Evolutionary conservation across 2,113 vertebrate genomes (phyloP), one percentile per base, ranked within the genome.

Genomic region (Leptocoma aspasia): DNA sequence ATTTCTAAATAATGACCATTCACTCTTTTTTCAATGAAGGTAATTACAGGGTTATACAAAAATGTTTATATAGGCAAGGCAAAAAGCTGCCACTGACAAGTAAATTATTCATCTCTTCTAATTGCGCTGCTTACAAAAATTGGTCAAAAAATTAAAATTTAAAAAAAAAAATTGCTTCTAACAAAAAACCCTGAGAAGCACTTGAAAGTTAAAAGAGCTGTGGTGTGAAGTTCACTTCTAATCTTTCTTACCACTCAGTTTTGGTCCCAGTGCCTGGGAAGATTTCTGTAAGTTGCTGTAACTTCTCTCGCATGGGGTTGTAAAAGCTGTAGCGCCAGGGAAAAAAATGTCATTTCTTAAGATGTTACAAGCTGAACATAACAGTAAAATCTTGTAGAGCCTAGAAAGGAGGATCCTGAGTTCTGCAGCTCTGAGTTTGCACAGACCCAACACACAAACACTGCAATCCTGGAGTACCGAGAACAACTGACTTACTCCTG

Each of bases 381-480:
- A 35, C 9, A 76, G 56, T 15, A 50, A 91, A 91, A 65, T 45
- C 44, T 10, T 23, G n/a, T 5, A 14, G 39, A 27, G 60, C 37
- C 37, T 27, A 41, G 66, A 44, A 89, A n/a, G 9, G 15, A 86
- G 64, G 39, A 57, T 59, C 24, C 13, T 31, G 71, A 65, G 22
- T 13, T 66, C 53, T 57, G 66, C 73, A 87, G 64, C 52, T 57
- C 28, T 9, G 47, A 47, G 19, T 45, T 10, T 49, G 44, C 9
- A 59, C 39, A 10, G 3, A 42, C 33, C 31, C 54, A 77, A 28
- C 23, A n/a, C 23, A 31, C 18, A 47, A 56, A 70, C 28, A 15
- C 23, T 13, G 30, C 53, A 35, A 0, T 3, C 30, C 65, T 6
- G n/a, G 21, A 52, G 57, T 0, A 18, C 15, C 19, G 18, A 49